Evolutionary conservation across 64 coral and sea anemone species (phyloP).

Genomic region (Pocillopora damicornis): DNA sequence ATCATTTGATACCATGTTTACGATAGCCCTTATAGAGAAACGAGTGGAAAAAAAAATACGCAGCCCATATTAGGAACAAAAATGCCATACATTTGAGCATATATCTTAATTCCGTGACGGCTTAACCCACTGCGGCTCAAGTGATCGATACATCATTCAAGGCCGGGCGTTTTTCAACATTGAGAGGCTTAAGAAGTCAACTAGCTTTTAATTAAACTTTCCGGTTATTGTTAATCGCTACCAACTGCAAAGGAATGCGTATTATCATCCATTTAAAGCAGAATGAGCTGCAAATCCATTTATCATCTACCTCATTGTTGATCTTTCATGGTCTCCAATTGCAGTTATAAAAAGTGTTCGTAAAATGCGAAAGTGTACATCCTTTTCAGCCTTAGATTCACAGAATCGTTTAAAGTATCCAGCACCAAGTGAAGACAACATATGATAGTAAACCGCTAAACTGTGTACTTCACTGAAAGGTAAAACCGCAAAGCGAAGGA

Average conservation of each 20-base stretch:
- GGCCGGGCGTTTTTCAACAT: neutral
- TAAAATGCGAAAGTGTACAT: no score
- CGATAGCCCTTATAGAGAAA: neutral
- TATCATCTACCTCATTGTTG: neutral
- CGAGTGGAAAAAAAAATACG: neutral
- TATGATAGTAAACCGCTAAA: no score
- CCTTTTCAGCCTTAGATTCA: no score
- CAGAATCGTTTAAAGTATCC: no score
- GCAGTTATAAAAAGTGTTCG: neutral
- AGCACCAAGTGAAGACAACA: no score
- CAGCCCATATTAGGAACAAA: neutral
- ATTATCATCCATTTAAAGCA: neutral
- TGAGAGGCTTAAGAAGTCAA: slow-evolving; percentile 4
- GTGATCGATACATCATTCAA: neutral
- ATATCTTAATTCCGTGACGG: neutral
- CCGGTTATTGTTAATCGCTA: slow-evolving; percentile 22
- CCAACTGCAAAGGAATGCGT: neutral
- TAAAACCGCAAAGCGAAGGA: no score
- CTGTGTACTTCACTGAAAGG: no score
- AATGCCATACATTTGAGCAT: neutral
- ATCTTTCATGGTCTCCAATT: neutral
- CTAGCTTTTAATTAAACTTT: slow-evolving; percentile 5
- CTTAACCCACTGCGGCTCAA: neutral
- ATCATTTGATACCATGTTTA: no score
- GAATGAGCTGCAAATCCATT: slow-evolving; percentile 13